Evolutionary conservation across 2,797 vertebrate species (phyloP), one percentile per base, ranked within the genome.

Genomic region (Esox masquinongy): DNA sequence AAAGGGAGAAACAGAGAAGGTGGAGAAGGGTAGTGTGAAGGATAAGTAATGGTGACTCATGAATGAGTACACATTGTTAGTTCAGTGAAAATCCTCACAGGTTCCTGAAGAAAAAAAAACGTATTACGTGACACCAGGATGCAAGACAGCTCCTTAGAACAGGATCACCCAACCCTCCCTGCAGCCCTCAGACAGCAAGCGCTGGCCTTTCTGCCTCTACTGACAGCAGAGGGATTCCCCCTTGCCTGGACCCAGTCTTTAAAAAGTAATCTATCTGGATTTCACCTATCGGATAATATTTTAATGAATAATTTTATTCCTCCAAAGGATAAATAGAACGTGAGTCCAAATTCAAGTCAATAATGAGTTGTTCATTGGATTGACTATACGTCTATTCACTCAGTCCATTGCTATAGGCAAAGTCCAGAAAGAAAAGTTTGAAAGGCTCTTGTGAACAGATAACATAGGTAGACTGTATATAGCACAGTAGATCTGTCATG

Each of bases 81-180:
- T 82, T 76, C 78, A 70, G 86, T 90, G 90, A 92, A 93, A 92
- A 91, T 90, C 91, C 90, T 92, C 85, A 75, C 91, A 89, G 82
- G 90, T 91, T 93, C 91, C 90, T 91, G 93, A 90, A 93, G 85
- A 88, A 87, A 90, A 87, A 92, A 90, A 89, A 91, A 79, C 71
- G 75, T 77, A 78, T 91, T 90, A 90, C 88, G 89, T 90, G 90
- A 92, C 90, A 92, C 90, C 92, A 92, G 92, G 92, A 94, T 93
- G 91, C 90, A 90, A 90, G 86, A 82, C 85, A 79, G 84, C 77
- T 74, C 74, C 82, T 79, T 82, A 83, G 80, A 82, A 47, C 82
- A 68, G 81, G 84, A 78, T 84, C 19, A 22, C n/a, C 83, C 85
- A 70, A 83, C 88, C 84, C 80, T 77, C 70, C 61, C 77, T 29